Base-by-base conservation (phyloP, 1,140 invertebrate species). In the Metaphire vulgaris region DNA sequence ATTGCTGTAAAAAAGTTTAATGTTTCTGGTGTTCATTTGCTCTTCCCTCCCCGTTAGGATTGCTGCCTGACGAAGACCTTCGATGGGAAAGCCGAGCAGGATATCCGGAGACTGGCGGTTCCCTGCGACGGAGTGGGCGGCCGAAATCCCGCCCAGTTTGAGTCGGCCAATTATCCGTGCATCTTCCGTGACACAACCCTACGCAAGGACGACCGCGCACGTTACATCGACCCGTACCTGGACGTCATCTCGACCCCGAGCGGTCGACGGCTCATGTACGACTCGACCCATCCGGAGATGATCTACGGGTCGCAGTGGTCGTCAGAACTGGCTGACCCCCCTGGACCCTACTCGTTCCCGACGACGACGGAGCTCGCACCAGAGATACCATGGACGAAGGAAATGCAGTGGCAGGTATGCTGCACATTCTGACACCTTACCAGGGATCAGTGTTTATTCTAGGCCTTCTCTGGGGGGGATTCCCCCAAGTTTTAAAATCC, bases 301-400 rank as follows among this genome's bases (percentile, higher is more conserved):
- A 77, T 77, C 16, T 77, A 68, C 33, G 56, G 28, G 56, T 77
- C 76, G 12, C 76, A 77, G 67, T 74, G 65, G 70, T 77, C 76
- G 6, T 69, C 76, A 21, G 76, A 77, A 41, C 34, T 77, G 64
- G 72, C 41, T 1, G 76, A 77, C 72, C 21, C 28, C 14, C 56
- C 41, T 0, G 33, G 65, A n/a, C 28, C 21, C 65, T 77, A 77
- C 65, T 75, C 72, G 15, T 77, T 67, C 66, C 33, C 71, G 2
- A 33, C 76, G 31, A 28, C 64, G 12, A 74, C 33, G 21, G 69
- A 71, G 2, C 76, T 68, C 26, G 33, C 29, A 0, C 76, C 76
- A 21, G 76, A 77, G 31, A 75, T 77, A 68, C 76, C 76, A 1
- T 77, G 70, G 32, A 33, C 30, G 6, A 76, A 77, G 72, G 64